Conservation (phyloP, 2,797 vertebrate genomes). For the Cynopterus sphinx region DNA sequence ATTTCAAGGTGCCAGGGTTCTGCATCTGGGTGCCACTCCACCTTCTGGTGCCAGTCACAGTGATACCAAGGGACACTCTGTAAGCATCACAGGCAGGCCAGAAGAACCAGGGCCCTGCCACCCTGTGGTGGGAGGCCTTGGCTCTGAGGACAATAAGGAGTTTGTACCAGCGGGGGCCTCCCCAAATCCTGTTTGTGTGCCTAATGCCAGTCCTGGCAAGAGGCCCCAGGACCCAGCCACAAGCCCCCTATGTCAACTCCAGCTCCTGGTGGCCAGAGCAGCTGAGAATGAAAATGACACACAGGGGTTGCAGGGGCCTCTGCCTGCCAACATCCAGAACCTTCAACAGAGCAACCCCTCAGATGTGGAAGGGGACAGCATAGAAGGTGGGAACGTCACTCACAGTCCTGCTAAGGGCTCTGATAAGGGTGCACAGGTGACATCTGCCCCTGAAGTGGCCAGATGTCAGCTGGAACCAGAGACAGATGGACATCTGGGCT, state of each 20-base stretch:
- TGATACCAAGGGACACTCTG: constrained; percentile 38
- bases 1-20: neutral
- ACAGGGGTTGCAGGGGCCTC: constrained; percentile 73
- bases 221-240: constrained; percentile 70
- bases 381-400: neutral
- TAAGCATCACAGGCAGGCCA: neutral
- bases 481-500: neutral
- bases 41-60: neutral
- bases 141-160: neutral
- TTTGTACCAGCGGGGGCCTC: neutral
- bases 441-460: accelerated
- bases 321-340: constrained; percentile 48
- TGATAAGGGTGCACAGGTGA: neutral
- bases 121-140: neutral
- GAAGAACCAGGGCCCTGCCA: neutral
- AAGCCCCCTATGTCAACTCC: constrained; percentile 80
- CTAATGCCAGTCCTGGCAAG: neutral
- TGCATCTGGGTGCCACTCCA: neutral
- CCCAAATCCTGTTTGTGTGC: constrained; percentile 55
- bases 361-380: neutral
- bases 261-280: constrained; percentile 80
- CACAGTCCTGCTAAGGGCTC: neutral
- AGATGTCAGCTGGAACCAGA: neutral
- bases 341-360: neutral
- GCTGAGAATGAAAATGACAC: constrained; percentile 81